Percentiles rank a stretch among this genome's conserved stretches.
Conservation (phyloP, 64 coral and sea anemone genomes). For the Stichodactyla mertensii region DNA sequence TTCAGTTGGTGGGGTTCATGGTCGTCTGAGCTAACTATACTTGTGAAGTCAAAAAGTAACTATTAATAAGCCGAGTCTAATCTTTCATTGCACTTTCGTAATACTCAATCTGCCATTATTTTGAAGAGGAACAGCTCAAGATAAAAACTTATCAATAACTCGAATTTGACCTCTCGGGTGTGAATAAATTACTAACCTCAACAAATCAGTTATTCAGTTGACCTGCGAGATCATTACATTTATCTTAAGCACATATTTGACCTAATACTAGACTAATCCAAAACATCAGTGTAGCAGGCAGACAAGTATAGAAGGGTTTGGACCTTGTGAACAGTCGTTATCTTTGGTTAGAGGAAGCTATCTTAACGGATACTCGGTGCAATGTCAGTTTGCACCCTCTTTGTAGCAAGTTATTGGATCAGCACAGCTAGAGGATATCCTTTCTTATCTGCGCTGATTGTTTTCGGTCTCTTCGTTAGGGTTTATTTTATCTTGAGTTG, state of each 20-base stretch:
- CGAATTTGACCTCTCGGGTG: neutral
- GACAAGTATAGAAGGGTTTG: too few species aligned
- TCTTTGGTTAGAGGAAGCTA: too few species aligned
- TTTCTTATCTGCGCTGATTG: too few species aligned
- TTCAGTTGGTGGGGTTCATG: too few species aligned
- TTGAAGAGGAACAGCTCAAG: constrained; percentile 1
- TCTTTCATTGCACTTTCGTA: neutral
- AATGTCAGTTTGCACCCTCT: neutral
- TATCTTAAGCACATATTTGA: too few species aligned
- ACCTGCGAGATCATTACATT: too few species aligned
- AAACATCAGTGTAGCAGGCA: too few species aligned
- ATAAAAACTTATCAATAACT: neutral
- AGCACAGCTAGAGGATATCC: neutral
- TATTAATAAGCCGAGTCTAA: neutral
- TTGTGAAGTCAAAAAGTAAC: neutral
- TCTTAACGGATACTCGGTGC: neutral
- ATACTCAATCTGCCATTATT: neutral
- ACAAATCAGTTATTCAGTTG: too few species aligned
- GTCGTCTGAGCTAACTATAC: neutral
- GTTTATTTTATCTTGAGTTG: neutral
- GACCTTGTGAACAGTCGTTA: too few species aligned
- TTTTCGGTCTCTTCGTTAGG: neutral
- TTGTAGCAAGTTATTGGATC: neutral
- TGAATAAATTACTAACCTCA: too few species aligned
- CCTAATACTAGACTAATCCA: too few species aligned